These are phyloP conservation scores for Machimus atricapillus DNA, from an alignment of 2,888 invertebrate genomes.

Conservation along the genomic window DNA sequence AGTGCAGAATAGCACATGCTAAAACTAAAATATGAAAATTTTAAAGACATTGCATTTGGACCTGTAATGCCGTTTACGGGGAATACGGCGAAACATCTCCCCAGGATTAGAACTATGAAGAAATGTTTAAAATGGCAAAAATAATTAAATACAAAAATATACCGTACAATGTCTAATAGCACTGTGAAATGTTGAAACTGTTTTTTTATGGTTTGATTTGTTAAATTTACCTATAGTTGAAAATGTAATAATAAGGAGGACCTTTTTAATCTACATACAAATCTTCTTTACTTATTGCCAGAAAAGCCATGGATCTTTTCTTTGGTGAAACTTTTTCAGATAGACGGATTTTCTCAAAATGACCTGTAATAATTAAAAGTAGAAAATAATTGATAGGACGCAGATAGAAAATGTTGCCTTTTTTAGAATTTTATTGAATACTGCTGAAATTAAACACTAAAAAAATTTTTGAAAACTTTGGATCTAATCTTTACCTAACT, in stretches of 20 bases:
- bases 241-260: not conserved
- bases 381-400: not conserved
- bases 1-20: conserved; percentile 54
- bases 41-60: conserved; percentile 60
- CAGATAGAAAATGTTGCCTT: not conserved
- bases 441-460: too few species aligned
- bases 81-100: conserved; percentile 66
- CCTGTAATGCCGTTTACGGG: conserved; percentile 64
- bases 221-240: not conserved
- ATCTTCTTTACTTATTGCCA: not conserved
- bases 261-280: not conserved
- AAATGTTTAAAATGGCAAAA: not conserved
- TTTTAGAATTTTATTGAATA: too few species aligned
- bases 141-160: not conserved
- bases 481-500: too few species aligned
- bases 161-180: not conserved
- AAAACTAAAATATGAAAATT: conserved; percentile 57
- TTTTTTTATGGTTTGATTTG: not conserved
- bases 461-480: too few species aligned
- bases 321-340: not conserved
- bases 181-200: not conserved
- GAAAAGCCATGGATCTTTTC: not conserved
- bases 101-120: conserved; percentile 57
- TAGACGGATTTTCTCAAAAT: not conserved
- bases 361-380: not conserved